These are phyloP conservation scores for Tyrophagus putrescentiae DNA, from an alignment of 1,140 invertebrate species.

Conservation along the genomic window DNA sequence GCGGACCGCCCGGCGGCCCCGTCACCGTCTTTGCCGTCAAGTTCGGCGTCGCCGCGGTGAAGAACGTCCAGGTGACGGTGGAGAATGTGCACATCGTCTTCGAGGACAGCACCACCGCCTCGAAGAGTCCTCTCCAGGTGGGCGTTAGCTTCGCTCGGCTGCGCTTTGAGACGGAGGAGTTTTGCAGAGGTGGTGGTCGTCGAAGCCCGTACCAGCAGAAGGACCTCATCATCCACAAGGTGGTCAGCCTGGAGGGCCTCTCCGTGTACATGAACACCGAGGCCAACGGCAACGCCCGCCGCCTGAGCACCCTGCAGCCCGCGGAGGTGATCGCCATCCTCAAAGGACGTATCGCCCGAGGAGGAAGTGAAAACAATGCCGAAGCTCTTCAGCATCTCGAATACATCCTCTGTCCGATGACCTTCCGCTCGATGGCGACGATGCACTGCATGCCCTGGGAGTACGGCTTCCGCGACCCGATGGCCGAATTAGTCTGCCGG, in stretches of 20 bases:
- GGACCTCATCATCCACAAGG: slow-evolving; percentile 77
- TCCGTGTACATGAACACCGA: slow-evolving; percentile 75
- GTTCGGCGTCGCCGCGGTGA: slow-evolving; percentile 81
- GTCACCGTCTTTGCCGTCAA: slow-evolving; percentile 94
- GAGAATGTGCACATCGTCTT: slow-evolving; percentile 86
- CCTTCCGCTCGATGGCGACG: slow-evolving; percentile 65
- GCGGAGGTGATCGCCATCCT: slow-evolving; percentile 6
- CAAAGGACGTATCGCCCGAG: slow-evolving; percentile 15
- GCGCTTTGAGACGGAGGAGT: slow-evolving; percentile 51
- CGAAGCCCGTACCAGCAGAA: slow-evolving; percentile 50
- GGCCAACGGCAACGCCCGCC: too few relatives aligned
- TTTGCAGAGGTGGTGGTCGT: too few relatives aligned
- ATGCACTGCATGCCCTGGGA: slow-evolving; percentile 85
- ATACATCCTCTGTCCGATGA: slow-evolving; percentile 70
- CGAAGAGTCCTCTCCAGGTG: slow-evolving; percentile 66
- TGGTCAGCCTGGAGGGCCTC: slow-evolving; percentile 60
- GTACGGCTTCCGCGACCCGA: slow-evolving; percentile 72
- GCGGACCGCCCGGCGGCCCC: too few relatives aligned
- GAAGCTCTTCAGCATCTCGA: too few relatives aligned
- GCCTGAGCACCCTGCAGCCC: too few relatives aligned
- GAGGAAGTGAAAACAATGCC: neutral
- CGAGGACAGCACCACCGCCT: slow-evolving; percentile 69
- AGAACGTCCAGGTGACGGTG: slow-evolving; percentile 90
- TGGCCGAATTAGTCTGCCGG: slow-evolving; percentile 65
- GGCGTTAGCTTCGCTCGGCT: slow-evolving; percentile 71